Conservation (phyloP, 2,888 invertebrate genomes). For the Thumatha senex region DNA sequence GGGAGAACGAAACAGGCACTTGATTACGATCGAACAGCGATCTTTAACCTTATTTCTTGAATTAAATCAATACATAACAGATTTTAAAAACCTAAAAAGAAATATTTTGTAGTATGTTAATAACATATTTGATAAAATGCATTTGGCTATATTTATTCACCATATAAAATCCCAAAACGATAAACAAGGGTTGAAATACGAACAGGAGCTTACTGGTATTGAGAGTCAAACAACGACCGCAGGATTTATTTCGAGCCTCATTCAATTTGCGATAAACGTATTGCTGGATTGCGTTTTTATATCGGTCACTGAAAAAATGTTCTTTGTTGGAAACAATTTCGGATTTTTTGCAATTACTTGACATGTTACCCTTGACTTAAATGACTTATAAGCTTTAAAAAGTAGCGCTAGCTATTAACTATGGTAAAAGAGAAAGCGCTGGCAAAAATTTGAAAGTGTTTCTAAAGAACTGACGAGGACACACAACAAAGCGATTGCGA, state of each 20-base stretch:
- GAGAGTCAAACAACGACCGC: slow-evolving; percentile 75
- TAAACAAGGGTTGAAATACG: slow-evolving; percentile 70
- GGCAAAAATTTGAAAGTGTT: slow-evolving; percentile 66
- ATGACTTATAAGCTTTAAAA: slow-evolving; percentile 9
- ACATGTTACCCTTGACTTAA: background rate
- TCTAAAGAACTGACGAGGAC: slow-evolving; percentile 58
- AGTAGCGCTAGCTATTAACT: slow-evolving; percentile 26
- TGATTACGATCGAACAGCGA: slow-evolving; percentile 55
- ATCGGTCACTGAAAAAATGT: slow-evolving; percentile 55
- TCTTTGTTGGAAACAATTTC: slow-evolving; percentile 46
- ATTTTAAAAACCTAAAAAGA: slow-evolving; percentile 4
- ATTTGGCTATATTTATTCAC: slow-evolving; percentile 54
- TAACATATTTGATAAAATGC: slow-evolving; percentile 34
- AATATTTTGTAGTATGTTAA: slow-evolving; percentile 21
- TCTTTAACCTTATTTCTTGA: slow-evolving; percentile 37
- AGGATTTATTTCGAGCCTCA: slow-evolving; percentile 79
- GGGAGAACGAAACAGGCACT: slow-evolving; percentile 55
- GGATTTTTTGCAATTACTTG: slow-evolving; percentile 14
- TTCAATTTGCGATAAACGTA: slow-evolving; percentile 79
- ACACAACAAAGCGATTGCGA: slow-evolving; percentile 58
- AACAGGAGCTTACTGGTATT: slow-evolving; percentile 60
- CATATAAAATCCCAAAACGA: slow-evolving; percentile 61
- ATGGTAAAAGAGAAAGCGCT: slow-evolving; percentile 61
- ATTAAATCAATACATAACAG: slow-evolving; percentile 2
- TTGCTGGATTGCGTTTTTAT: slow-evolving; percentile 74